These are phyloP conservation scores for Drosophila lacicola DNA, from an alignment of 2,888 invertebrate species.

Conservation along the genomic window DNA sequence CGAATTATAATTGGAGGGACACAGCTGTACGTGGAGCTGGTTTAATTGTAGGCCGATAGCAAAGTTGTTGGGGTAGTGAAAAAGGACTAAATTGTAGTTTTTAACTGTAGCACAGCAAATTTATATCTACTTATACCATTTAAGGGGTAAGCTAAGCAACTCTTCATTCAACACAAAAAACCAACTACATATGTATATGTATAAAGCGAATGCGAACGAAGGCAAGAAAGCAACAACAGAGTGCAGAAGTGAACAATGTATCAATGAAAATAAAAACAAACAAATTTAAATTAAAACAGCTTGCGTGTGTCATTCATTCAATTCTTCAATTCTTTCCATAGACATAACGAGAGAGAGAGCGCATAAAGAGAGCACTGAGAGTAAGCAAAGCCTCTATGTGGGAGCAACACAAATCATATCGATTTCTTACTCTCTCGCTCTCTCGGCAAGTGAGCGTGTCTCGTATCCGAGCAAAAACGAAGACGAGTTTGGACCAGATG, in stretches of 20 bases:
- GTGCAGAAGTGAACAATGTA: slow-evolving; percentile 60
- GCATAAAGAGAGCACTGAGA: no score
- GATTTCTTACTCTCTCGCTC: no score
- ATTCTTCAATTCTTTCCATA: no score
- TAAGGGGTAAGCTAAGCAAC: slow-evolving; percentile 61
- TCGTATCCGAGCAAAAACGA: no score
- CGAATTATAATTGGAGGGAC: slow-evolving; percentile 10
- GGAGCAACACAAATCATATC: no score
- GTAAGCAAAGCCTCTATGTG: no score
- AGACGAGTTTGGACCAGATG: no score
- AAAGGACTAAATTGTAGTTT: slow-evolving; percentile 59
- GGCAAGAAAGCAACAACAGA: slow-evolving; percentile 11
- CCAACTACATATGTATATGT: slow-evolving; percentile 40
- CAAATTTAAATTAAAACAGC: slow-evolving; percentile 47
- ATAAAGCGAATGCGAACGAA: slow-evolving; percentile 21
- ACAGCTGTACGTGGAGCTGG: slow-evolving; percentile 10
- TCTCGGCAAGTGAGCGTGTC: no score
- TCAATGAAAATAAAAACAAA: slow-evolving; percentile 64
- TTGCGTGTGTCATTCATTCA: not conserved
- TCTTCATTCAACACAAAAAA: slow-evolving; percentile 31
- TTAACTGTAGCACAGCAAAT: slow-evolving; percentile 70
- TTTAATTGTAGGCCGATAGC: slow-evolving; percentile 18
- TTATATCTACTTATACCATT: slow-evolving; percentile 60
- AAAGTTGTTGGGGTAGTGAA: slow-evolving; percentile 20
- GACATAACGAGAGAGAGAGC: no score